phyloP scores from a whole-genome alignment of 1,140 invertebrate species.

The Oscheius sp. region DNA sequence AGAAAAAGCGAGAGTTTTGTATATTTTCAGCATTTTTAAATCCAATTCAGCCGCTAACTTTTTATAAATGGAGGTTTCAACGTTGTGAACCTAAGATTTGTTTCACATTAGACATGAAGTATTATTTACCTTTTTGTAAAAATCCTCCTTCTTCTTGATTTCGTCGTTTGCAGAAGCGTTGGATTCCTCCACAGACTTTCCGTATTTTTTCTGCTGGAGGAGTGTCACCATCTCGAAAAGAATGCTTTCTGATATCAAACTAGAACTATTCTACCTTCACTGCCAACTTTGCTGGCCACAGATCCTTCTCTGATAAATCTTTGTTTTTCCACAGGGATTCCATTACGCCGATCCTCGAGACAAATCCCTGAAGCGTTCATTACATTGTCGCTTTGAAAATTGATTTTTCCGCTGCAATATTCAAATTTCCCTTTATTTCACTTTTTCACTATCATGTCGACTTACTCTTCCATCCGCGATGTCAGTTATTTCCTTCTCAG shows the following conservation, averaged over 20 bases:
- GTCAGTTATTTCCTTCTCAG: neutral
- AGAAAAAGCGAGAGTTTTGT: neutral
- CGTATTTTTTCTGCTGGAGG: constrained; percentile 1
- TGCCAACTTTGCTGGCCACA: neutral
- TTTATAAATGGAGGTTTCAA: neutral
- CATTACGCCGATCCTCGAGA: neutral
- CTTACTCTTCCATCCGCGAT: neutral
- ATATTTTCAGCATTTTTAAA: neutral
- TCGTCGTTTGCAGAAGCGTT: neutral
- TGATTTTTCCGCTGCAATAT: no score
- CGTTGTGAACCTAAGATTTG: neutral
- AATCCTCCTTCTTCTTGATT: neutral
- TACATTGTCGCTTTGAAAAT: no score
- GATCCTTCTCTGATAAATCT: neutral
- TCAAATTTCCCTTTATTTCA: no score
- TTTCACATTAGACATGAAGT: neutral
- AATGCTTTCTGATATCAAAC: no score
- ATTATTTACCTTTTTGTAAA: neutral
- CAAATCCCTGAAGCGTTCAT: constrained; percentile 4
- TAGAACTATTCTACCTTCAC: no score
- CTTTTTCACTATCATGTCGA: neutral
- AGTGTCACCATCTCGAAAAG: neutral
- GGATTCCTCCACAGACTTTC: neutral
- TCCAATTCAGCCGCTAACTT: neutral
- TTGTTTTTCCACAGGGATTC: neutral